Evolutionary conservation across 1,140 invertebrate genomes (phyloP).

Genomic region (fruit fly (Drosophila melanogaster)): DNA sequence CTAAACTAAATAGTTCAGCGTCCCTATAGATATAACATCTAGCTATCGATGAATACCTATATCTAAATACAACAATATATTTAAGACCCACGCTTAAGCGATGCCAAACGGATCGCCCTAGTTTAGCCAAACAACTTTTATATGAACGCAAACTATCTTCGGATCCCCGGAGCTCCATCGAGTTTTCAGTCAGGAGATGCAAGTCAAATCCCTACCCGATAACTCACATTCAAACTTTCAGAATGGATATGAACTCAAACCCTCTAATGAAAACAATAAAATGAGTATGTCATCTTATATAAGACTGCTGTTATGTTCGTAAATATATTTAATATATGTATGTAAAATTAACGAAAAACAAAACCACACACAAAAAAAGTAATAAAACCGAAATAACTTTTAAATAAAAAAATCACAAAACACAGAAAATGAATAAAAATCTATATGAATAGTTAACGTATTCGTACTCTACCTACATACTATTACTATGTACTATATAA

Average conservation of each 20-base stretch:
- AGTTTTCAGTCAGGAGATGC: constrained; percentile 6
- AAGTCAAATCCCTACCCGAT: background rate
- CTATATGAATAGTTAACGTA: constrained; percentile 60
- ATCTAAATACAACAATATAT: constrained; percentile 59
- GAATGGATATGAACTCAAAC: constrained; percentile 62
- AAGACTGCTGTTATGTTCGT: constrained; percentile 85
- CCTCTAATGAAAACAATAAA: constrained; percentile 82
- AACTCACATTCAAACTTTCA: constrained; percentile 32
- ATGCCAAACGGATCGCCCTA: constrained; percentile 43
- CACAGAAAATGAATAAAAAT: constrained; percentile 46
- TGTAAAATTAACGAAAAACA: constrained; percentile 75
- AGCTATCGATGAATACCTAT: constrained; percentile 38
- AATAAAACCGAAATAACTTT: constrained; percentile 35
- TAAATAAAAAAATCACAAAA: constrained; percentile 43
- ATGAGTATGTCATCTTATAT: constrained; percentile 83
- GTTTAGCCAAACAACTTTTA: constrained; percentile 71
- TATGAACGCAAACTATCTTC: constrained; percentile 46
- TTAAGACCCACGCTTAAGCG: constrained; percentile 71
- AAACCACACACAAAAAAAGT: constrained; percentile 43
- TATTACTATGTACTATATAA: constrained; percentile 63
- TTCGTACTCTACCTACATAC: constrained; percentile 68
- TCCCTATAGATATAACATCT: constrained; percentile 33
- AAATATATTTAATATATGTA: constrained; percentile 83
- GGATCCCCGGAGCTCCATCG: constrained; percentile 31
- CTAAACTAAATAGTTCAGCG: constrained; percentile 39